Conservation (phyloP, 2,797 vertebrate genomes). For the Trachops cirrhosus region DNA sequence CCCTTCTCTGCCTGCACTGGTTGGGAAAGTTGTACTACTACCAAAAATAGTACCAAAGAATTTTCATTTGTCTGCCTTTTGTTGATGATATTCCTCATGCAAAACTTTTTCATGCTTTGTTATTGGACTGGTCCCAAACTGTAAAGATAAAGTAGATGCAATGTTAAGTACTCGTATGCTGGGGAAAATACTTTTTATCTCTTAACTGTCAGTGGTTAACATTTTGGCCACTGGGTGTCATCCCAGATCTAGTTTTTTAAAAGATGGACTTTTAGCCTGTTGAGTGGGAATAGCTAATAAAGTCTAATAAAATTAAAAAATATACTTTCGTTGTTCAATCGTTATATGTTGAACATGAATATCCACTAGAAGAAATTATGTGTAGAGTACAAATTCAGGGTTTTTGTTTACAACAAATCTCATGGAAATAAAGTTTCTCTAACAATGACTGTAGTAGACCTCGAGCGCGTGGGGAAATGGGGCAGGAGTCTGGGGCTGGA, state of each 20-base stretch:
- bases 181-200: not conserved
- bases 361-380: not conserved
- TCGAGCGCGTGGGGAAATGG: not conserved
- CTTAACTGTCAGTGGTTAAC: not conserved
- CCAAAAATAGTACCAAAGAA: not conserved
- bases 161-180: not conserved
- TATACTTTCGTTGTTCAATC: not conserved
- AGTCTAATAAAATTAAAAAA: not conserved
- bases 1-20: not conserved
- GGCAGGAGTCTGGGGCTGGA: not conserved
- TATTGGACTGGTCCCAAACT: not conserved
- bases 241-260: not conserved
- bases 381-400: not conserved
- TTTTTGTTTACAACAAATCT: not conserved
- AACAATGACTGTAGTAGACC: not conserved
- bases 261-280: not conserved
- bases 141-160: not conserved
- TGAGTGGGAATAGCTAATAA: not conserved
- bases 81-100: not conserved
- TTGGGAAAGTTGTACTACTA: not conserved
- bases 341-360: not conserved
- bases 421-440: not conserved
- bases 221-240: slow-evolving; percentile 64
- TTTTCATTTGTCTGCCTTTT: not conserved
- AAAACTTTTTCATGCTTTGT: not conserved